These are phyloP conservation scores for Neodiprion pinetum DNA, from an alignment of 1,140 invertebrate genomes.

Conservation along the genomic window DNA sequence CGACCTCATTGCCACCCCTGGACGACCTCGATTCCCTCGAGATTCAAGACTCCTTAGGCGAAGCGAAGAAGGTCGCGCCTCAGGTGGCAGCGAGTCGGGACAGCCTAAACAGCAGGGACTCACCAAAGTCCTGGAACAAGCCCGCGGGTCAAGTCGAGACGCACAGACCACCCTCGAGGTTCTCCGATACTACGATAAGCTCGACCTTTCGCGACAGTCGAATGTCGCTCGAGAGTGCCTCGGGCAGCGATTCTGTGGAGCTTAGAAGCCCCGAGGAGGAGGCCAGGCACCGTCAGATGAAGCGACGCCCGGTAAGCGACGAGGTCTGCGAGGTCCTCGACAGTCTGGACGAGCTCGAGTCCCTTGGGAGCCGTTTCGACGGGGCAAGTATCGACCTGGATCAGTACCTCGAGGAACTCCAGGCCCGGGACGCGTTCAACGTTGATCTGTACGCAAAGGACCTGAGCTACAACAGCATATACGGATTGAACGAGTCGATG, in stretches of 20 bases:
- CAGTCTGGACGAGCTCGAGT: conserved; percentile 66
- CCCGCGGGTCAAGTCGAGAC: conserved; percentile 43
- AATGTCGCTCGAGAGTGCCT: conserved; percentile 49
- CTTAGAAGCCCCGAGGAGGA: conserved; percentile 66
- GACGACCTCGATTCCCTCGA: conserved; percentile 68
- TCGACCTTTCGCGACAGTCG: conserved; percentile 50
- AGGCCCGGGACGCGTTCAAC: conserved; percentile 60
- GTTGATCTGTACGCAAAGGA: conserved; percentile 54
- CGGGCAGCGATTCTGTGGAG: conserved; percentile 59
- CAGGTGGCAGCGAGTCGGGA: conserved; percentile 37
- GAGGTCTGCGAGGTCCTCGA: conserved; percentile 60
- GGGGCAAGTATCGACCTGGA: conserved; percentile 69
- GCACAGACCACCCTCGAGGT: conserved; percentile 42
- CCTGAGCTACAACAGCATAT: conserved; percentile 51
- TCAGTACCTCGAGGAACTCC: conserved; percentile 70
- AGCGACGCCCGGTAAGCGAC: conserved; percentile 75
- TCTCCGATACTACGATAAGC: conserved; percentile 44
- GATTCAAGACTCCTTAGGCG: conserved; percentile 43
- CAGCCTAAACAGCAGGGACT: conserved; percentile 32
- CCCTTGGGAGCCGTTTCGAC: conserved; percentile 66
- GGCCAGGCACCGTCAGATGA: conserved; percentile 64
- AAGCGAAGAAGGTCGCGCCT: conserved; percentile 44
- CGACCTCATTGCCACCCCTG: conserved; percentile 75
- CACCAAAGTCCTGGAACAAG: conserved; percentile 49
- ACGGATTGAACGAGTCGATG: conserved; percentile 52